Evolutionary conservation across 2,888 invertebrate species (phyloP).

Genomic region (Blastobasis adustella): DNA sequence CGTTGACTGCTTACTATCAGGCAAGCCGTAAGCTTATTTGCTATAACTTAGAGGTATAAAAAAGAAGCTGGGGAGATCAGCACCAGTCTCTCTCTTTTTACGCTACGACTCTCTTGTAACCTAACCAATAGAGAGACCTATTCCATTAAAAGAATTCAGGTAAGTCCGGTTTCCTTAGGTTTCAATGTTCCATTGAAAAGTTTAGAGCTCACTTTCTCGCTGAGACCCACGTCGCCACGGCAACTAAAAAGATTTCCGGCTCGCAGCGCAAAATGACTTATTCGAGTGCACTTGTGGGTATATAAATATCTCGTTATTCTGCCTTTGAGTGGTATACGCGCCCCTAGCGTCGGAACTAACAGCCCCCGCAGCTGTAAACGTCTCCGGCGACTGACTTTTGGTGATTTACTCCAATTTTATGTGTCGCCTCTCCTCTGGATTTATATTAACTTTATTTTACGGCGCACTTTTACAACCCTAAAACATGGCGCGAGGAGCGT

Average conservation of each 20-base stretch:
- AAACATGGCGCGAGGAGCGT: constrained; percentile 54
- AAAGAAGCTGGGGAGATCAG: too few species aligned
- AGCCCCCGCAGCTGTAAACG: constrained; percentile 66
- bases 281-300: constrained; percentile 25
- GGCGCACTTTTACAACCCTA: constrained; percentile 58
- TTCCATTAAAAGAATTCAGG: too few species aligned
- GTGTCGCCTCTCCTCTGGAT: constrained; percentile 63
- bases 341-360: constrained; percentile 57
- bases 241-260: not conserved
- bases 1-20: too few species aligned
- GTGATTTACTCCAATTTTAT: constrained; percentile 73
- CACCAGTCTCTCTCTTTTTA: too few species aligned
- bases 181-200: not conserved
- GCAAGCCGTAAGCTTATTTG: too few species aligned
- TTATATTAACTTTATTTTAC: constrained; percentile 71
- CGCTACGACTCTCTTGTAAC: too few species aligned
- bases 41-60: too few species aligned
- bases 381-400: constrained; percentile 67
- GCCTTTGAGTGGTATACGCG: constrained; percentile 46
- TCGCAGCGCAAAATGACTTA: not conserved
- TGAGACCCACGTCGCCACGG: not conserved
- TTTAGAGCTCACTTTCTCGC: not conserved
- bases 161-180: too few species aligned
- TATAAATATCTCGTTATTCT: constrained; percentile 55
- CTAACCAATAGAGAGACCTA: too few species aligned